These are phyloP conservation scores for Irena cyanogastra DNA, from an alignment of 2,113 vertebrate genomes.

Conservation along the genomic window DNA sequence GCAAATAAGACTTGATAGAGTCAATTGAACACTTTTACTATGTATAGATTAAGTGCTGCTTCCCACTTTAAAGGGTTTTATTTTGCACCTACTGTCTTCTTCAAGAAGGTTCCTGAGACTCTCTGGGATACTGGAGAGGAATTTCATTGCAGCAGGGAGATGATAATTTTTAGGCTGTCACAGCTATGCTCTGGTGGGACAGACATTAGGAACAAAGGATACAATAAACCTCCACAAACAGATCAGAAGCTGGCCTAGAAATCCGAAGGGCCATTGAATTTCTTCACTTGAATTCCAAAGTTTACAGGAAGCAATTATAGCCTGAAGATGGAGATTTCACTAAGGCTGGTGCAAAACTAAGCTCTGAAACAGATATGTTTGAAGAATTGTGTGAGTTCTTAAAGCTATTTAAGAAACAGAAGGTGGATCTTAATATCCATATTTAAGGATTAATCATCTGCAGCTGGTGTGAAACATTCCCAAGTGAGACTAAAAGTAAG, in stretches of 20 bases:
- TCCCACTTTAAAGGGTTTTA: neutral
- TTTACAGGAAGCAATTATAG: neutral
- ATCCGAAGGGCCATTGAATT: neutral
- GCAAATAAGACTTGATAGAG: slow-evolving; percentile 4
- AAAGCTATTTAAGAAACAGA: slow-evolving; percentile 6
- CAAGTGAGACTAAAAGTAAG: neutral
- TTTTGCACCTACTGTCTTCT: neutral
- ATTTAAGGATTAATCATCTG: neutral
- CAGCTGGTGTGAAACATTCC: neutral
- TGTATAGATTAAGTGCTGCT: neutral
- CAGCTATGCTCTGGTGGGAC: neutral
- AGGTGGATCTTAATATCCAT: neutral
- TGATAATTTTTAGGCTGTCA: neutral
- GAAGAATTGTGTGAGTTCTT: neutral
- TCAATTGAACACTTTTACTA: neutral
- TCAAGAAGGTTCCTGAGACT: neutral
- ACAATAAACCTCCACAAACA: neutral
- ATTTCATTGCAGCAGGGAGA: neutral
- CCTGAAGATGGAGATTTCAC: neutral
- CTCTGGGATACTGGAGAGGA: neutral
- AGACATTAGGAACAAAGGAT: neutral
- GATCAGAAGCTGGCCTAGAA: neutral
- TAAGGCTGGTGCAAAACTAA: neutral
- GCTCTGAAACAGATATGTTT: neutral
- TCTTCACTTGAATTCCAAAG: neutral